phyloP scores from a whole-genome alignment of 2,113 vertebrate genomes.

The Periophthalmodon schlosseri region DNA sequence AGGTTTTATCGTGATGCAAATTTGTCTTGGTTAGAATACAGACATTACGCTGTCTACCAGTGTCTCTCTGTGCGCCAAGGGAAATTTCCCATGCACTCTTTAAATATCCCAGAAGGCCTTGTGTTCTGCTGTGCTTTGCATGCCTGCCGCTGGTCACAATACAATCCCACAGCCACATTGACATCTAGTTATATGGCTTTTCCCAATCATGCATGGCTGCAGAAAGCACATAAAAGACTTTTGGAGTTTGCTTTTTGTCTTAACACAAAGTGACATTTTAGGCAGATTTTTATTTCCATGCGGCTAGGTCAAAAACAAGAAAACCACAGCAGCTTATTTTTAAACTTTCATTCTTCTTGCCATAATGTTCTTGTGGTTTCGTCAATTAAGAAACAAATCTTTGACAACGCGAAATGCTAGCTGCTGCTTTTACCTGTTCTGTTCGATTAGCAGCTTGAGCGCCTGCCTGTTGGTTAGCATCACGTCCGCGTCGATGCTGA shows the following conservation, averaged over 20 bases:
- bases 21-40: constrained; percentile 27
- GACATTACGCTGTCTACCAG: constrained; percentile 25
- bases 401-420: constrained; percentile 4
- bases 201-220: constrained; percentile 37
- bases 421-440: constrained; percentile 87
- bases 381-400: constrained; percentile 38
- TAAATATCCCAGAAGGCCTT: constrained; percentile 67
- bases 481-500: constrained; percentile 93
- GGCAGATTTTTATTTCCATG: constrained; percentile 52
- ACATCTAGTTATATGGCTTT: constrained; percentile 52
- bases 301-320: constrained; percentile 63
- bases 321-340: constrained; percentile 66
- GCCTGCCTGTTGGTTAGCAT: constrained; percentile 90
- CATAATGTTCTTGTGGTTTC: constrained; percentile 65
- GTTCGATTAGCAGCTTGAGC: constrained; percentile 91
- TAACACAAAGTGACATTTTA: constrained; percentile 61
- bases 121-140: constrained; percentile 19
- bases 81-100: constrained; percentile 69
- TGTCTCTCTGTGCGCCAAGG: constrained; percentile 26
- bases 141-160: constrained; percentile 34
- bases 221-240: constrained; percentile 28
- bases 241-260: constrained; percentile 59
- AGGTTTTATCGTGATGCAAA: constrained; percentile 26
- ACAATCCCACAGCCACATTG: constrained; percentile 39
- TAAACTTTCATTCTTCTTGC: constrained; percentile 49